Conservation (phyloP, 2,888 invertebrate genomes). For the Hydraecia micacea region DNA sequence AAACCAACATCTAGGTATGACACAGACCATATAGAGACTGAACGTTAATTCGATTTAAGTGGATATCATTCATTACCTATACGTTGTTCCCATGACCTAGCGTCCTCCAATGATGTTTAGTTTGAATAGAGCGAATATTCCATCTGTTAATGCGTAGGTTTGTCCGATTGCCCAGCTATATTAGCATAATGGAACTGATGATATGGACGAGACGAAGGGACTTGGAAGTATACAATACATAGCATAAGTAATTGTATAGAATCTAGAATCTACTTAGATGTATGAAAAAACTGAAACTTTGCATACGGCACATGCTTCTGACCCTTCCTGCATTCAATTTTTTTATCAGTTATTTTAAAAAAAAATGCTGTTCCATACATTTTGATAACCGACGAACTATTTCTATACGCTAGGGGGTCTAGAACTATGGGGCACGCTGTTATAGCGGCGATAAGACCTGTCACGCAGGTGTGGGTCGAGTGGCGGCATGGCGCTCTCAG, state of each 20-base stretch:
- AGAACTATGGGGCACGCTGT: too few species aligned
- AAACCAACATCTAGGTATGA: not conserved
- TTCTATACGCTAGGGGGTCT: too few species aligned
- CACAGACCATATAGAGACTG: not conserved
- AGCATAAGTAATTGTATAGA: not conserved
- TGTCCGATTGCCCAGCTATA: not conserved
- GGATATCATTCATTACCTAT: conserved; percentile 33
- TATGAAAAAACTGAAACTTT: too few species aligned
- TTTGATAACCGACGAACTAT: too few species aligned
- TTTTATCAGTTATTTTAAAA: too few species aligned
- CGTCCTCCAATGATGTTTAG: conserved; percentile 10
- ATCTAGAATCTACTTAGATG: not conserved
- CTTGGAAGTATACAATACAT: not conserved
- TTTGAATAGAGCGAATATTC: not conserved
- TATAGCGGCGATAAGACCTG: too few species aligned
- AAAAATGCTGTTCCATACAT: too few species aligned
- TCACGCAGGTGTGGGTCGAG: too few species aligned
- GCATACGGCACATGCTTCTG: too few species aligned
- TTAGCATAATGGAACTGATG: not conserved
- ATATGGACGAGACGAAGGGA: not conserved
- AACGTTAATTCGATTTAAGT: conserved; percentile 24
- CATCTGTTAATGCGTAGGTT: not conserved
- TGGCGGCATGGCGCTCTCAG: too few species aligned
- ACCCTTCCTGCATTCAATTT: too few species aligned
- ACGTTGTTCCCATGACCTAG: conserved; percentile 16